phyloP scores from a whole-genome alignment of 2,113 vertebrate species.

The Aix galericulata region DNA sequence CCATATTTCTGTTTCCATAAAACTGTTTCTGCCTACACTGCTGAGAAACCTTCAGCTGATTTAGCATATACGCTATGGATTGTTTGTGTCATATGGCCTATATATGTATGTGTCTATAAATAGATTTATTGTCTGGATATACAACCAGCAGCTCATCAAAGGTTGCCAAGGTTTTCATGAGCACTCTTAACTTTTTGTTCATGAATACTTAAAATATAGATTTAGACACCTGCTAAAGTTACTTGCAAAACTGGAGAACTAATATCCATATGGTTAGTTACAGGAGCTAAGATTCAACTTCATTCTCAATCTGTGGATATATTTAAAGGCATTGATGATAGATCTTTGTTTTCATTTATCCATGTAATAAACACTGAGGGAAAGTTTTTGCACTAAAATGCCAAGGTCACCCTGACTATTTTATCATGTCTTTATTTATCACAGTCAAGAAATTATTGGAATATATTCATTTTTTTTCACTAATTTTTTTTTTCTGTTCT shows the following conservation, averaged over 20 bases:
- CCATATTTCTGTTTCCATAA: slow-evolving; percentile 68
- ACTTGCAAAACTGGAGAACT: not conserved
- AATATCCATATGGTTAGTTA: slow-evolving; percentile 42
- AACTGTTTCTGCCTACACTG: slow-evolving; percentile 63
- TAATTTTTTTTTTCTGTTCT: slow-evolving; percentile 26
- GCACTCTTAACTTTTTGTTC: slow-evolving; percentile 9
- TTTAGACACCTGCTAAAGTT: slow-evolving; percentile 15
- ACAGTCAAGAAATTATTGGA: not conserved
- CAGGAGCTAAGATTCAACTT: slow-evolving; percentile 25
- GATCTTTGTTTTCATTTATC: slow-evolving; percentile 20
- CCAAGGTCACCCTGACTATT: slow-evolving; percentile 1
- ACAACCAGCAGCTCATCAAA: slow-evolving; percentile 15
- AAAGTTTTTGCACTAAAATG: slow-evolving; percentile 14
- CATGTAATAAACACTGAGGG: not conserved
- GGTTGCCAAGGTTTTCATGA: not conserved
- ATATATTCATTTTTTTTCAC: not conserved
- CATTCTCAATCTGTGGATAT: slow-evolving; percentile 28
- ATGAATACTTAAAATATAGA: slow-evolving; percentile 9
- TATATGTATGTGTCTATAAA: slow-evolving; percentile 57
- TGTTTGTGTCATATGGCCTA: slow-evolving; percentile 60
- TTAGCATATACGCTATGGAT: slow-evolving; percentile 66
- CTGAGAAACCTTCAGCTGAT: slow-evolving; percentile 62
- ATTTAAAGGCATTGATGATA: slow-evolving; percentile 40
- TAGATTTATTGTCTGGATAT: slow-evolving; percentile 57
- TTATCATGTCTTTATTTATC: slow-evolving; percentile 43